Percentiles rank a stretch among this genome's conserved stretches.
These are phyloP conservation scores for Bombus huntii DNA, from an alignment of 1,140 invertebrate species.

Conservation along the genomic window DNA sequence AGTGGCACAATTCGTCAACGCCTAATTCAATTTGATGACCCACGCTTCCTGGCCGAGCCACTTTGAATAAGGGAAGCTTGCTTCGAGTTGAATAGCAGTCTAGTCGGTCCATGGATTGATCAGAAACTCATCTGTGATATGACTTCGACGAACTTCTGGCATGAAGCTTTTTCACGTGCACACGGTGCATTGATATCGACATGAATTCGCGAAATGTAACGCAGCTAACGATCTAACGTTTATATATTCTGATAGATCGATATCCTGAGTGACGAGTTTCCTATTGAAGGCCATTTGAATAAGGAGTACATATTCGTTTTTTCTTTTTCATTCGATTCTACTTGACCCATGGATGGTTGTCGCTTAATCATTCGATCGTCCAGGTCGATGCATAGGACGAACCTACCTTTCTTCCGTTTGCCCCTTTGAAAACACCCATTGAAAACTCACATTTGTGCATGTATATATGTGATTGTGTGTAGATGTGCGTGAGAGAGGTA, in stretches of 20 bases:
- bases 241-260: conserved; percentile 38
- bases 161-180: conserved; percentile 22
- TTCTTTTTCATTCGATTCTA: conserved; percentile 54
- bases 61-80: conserved; percentile 37
- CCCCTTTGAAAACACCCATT: neutral
- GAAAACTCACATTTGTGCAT: neutral
- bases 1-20: neutral
- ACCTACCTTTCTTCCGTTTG: conserved; percentile 18
- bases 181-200: neutral
- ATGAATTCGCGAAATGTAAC: conserved; percentile 50
- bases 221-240: conserved; percentile 48
- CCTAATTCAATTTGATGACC: conserved; percentile 30
- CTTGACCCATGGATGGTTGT: conserved; percentile 51
- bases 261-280: conserved; percentile 27
- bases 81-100: neutral
- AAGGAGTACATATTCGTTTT: conserved; percentile 60
- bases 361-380: conserved; percentile 43
- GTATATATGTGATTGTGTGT: no score
- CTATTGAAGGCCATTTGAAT: conserved; percentile 52
- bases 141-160: conserved; percentile 32
- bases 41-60: no score
- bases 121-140: conserved; percentile 48
- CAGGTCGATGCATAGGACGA: neutral
- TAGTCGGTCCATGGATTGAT: conserved; percentile 40
- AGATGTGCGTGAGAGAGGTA: neutral